Conservation (phyloP, 2,888 invertebrate genomes). For the Troilus luridus region DNA sequence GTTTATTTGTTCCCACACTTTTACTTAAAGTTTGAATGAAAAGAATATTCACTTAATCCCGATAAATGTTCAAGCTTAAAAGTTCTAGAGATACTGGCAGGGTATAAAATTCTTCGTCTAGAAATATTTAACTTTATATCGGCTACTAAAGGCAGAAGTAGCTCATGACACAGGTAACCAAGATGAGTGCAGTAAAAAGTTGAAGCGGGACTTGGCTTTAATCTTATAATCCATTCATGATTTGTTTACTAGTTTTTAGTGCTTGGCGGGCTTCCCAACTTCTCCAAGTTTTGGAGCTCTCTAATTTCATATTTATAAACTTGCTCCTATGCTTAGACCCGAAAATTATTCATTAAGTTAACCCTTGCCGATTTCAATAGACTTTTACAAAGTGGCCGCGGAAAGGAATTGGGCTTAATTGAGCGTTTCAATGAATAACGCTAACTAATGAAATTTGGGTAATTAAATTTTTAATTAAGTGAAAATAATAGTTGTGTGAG, state of each 20-base stretch:
- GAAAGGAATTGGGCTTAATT: not conserved
- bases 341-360: conserved; percentile 39
- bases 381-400: not conserved
- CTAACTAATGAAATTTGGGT: not conserved
- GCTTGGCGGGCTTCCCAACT: not conserved
- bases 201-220: not conserved
- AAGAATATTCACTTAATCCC: no score
- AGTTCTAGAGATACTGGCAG: no score
- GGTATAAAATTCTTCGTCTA: no score
- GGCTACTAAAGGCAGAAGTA: not conserved
- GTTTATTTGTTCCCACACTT: no score
- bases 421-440: not conserved
- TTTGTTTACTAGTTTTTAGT: conserved; percentile 46
- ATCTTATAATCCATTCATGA: conserved; percentile 34
- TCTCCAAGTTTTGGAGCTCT: not conserved
- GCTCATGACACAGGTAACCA: not conserved
- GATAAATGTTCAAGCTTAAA: no score
- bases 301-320: conserved; percentile 46
- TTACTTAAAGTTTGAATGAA: no score
- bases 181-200: conserved; percentile 4
- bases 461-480: not conserved
- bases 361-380: not conserved
- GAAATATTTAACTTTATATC: no score
- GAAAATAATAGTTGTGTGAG: no score
- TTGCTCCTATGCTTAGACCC: conserved; percentile 17